A percentile compares a stretch with the other conserved stretches of the same genome.
These are phyloP conservation scores for Drosophila prostipennis DNA, from an alignment of 2,888 invertebrate genomes.

Conservation along the genomic window DNA sequence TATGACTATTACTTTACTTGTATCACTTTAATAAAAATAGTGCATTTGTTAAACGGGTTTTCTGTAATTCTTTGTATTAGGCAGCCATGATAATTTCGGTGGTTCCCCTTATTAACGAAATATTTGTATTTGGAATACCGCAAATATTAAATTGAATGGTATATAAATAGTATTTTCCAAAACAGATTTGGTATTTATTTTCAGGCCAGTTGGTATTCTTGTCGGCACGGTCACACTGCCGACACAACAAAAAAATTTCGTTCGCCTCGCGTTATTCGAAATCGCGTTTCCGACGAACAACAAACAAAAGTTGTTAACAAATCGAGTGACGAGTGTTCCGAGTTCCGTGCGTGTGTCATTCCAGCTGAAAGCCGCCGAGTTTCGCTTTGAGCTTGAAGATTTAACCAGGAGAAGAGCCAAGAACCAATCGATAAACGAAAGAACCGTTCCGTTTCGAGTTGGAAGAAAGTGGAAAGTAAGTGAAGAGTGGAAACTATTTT, in stretches of 20 bases:
- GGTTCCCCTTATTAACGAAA: too few species aligned
- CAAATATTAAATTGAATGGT: too few species aligned
- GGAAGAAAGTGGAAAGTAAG: slow-evolving; percentile 35
- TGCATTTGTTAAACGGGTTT: too few species aligned
- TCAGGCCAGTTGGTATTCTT: too few species aligned
- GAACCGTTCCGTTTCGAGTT: slow-evolving; percentile 18
- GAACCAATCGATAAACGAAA: slow-evolving; percentile 14
- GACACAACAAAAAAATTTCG: slow-evolving; percentile 1
- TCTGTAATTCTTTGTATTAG: too few species aligned
- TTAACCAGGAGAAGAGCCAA: background rate
- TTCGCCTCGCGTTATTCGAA: background rate
- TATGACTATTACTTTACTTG: too few species aligned
- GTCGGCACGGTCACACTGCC: background rate
- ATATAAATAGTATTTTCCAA: too few species aligned
- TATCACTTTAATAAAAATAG: too few species aligned
- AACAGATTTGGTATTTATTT: too few species aligned
- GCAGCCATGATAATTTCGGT: too few species aligned
- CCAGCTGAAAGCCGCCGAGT: background rate
- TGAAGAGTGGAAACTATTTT: slow-evolving; percentile 11
- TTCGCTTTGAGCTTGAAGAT: background rate
- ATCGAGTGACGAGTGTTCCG: background rate
- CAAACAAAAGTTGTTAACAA: slow-evolving; percentile 1
- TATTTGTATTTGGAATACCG: too few species aligned
- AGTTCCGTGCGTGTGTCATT: slow-evolving; percentile 29
- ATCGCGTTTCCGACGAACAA: background rate